Evolutionary conservation across 2,888 invertebrate genomes (phyloP), one percentile per base, ranked within the genome.

Genomic region (Protophormia terraenovae): DNA sequence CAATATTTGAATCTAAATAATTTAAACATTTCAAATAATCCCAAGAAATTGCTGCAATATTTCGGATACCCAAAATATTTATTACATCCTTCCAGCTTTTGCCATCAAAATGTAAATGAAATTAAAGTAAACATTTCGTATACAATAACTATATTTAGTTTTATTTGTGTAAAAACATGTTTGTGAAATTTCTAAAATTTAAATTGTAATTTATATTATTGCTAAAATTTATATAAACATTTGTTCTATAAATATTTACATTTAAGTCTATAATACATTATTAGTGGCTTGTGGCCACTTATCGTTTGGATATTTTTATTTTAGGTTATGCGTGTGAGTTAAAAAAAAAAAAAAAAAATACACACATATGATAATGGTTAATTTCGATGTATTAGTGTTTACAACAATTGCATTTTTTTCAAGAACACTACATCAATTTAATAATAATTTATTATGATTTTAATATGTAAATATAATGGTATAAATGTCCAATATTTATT

Each of bases 271-370:
- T 77, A 67, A 67, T 67, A 58, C 58, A 47, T 55, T 77, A 78
- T 78, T 69, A 60, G 77, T 78, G 77, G 77, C 60, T 60, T 78
- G 69, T 78, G 69, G 77, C 77, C 60, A 60, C 67, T 58, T 58
- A 77, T 64, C 24, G 12, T 29, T 66, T 50, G 12, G 5, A 19
- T 32, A 58, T n/a, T n/a, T n/a, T n/a, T n/a, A n/a, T n/a, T n/a
- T n/a, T n/a, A n/a, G n/a, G n/a, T n/a, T n/a, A n/a, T n/a, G n/a
- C n/a, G n/a, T n/a, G n/a, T n/a, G n/a, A n/a, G n/a, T n/a, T n/a
- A n/a, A n/a, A n/a, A n/a, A n/a, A n/a, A n/a, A n/a, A n/a, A n/a
- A n/a, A n/a, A n/a, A n/a, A n/a, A n/a, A n/a, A n/a, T 45, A 27
- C 16, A 41, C 24, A 22, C 32, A 38, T 50, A 50, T 35, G 41